Evolutionary conservation across 1,140 invertebrate genomes (phyloP), one percentile per base, ranked within the genome.

Genomic region (Apis cerana): DNA sequence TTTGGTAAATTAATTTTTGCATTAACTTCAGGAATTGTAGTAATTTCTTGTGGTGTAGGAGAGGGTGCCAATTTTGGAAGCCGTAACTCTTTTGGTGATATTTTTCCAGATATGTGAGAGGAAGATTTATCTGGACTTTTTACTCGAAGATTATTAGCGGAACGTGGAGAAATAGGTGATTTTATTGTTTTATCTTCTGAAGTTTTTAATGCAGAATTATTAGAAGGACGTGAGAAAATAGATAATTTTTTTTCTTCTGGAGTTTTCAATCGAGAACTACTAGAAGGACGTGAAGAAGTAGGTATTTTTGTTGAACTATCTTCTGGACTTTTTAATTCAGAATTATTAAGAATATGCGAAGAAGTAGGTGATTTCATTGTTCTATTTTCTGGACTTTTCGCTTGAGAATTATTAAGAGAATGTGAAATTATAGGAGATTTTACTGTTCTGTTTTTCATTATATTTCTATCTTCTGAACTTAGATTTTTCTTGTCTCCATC

Each of bases 1-100:
- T 91, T 91, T 9, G 91, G 88, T 48, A 92, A 82, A 80, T 27
- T 85, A 19, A 91, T 77, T 75, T 88, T 89, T n/a, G 75, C 27
- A 9, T 71, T 69, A 43, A 67, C 76, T 61, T 87, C 79, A 50
- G 80, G 33, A 64, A 56, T 19, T 13, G 70, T 43, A 19, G 23
- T 64, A 21, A 59, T 23, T 61, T 85, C 70, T 48, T 68, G 68
- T 0, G 80, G 65, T 12, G 59, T 74, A 3, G 82, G 80, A 10
- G 86, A 84, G 9, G 80, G 43, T 33, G 84, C 69, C n/a, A 91
- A 61, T 84, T 89, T 89, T 61, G 90, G 89, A 61, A 91, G 79
- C 48, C 75, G 87, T 72, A 91, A 59, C 23, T 87, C 86, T n/a
- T 77, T 87, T 10, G 87, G 82, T 4, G 90, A 91, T 9, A 48